Conservation (phyloP, 1,140 invertebrate species). For the Heliconius himera region DNA sequence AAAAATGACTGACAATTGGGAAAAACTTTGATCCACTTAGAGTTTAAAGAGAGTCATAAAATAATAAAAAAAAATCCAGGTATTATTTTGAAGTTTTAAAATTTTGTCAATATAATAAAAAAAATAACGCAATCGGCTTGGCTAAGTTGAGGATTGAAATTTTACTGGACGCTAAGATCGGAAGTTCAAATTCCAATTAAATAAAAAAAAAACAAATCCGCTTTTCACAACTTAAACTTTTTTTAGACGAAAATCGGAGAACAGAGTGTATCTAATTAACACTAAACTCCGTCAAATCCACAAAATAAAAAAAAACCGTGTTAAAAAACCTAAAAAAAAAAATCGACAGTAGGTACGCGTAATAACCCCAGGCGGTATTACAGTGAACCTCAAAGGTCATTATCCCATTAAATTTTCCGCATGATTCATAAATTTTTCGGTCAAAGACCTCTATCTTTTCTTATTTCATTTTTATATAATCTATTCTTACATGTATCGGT, state of each 20-base stretch:
- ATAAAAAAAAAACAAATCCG: neutral
- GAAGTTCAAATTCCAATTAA: too few relatives aligned
- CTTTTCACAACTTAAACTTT: too few relatives aligned
- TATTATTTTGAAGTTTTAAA: too few relatives aligned
- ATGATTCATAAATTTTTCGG: constrained; percentile 26
- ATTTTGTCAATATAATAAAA: too few relatives aligned
- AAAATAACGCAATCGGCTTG: neutral
- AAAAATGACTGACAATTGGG: neutral
- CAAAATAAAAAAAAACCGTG: neutral
- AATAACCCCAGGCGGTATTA: constrained; percentile 8
- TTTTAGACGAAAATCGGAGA: too few relatives aligned
- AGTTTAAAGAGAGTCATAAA: neutral
- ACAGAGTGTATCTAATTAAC: too few relatives aligned
- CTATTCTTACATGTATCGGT: neutral
- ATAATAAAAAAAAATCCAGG: neutral
- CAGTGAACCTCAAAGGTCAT: constrained; percentile 18
- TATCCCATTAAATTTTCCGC: constrained; percentile 28
- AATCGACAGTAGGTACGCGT: neutral
- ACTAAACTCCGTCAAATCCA: too few relatives aligned
- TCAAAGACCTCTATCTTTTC: constrained; percentile 14
- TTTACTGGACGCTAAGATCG: too few relatives aligned
- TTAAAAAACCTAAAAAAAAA: neutral
- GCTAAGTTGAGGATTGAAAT: neutral
- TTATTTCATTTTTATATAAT: neutral
- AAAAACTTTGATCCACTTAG: neutral